Conservation (phyloP, 2,113 vertebrate genomes). For the Ivindomyrus marchei region DNA sequence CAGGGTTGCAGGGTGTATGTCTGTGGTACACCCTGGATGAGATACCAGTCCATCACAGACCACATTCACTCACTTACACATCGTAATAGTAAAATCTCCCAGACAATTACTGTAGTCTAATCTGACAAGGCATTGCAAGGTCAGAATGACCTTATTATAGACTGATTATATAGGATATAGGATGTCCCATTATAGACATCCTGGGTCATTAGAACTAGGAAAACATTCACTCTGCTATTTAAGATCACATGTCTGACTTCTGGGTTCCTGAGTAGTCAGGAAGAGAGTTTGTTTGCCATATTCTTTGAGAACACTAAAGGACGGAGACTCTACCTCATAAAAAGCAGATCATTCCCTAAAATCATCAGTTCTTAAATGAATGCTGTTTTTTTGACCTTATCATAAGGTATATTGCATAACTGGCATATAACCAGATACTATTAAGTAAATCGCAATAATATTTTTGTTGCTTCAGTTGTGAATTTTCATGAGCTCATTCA, state of each 20-base stretch:
- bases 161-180: background rate
- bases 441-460: background rate
- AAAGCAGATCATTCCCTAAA: background rate
- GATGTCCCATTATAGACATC: background rate
- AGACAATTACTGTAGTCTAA: background rate
- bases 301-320: background rate
- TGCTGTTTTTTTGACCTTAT: background rate
- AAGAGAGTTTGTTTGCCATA: background rate
- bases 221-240: background rate
- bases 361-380: background rate
- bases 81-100: background rate
- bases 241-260: background rate
- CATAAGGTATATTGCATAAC: background rate
- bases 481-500: background rate
- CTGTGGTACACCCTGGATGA: too few species aligned
- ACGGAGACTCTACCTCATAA: background rate
- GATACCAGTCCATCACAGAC: background rate
- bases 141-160: background rate
- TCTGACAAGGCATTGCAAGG: background rate
- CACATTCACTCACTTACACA: background rate
- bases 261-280: background rate
- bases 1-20: too few species aligned
- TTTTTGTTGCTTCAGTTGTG: background rate
- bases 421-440: background rate
- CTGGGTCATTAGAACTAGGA: background rate